phyloP scores from a whole-genome alignment of 2,888 invertebrate genomes.

The Biston betularia region DNA sequence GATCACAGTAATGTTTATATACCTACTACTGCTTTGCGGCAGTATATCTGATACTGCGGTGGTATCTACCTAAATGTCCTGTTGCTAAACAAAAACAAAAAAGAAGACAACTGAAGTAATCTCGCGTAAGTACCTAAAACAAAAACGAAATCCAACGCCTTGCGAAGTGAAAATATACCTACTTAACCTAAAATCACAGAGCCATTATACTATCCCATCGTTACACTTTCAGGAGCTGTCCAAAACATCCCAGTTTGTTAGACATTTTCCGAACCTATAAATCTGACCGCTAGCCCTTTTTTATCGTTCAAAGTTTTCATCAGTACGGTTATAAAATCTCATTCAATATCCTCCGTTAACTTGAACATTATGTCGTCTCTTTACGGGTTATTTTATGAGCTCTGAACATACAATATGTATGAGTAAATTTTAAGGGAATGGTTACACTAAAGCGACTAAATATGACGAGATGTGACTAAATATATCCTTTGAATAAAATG shows the following conservation, averaged over 20 bases:
- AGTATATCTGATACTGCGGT: too few species aligned
- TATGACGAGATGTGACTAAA: neutral
- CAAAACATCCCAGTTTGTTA: slow-evolving; percentile 3
- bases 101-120: too few species aligned
- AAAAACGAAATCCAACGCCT: too few species aligned
- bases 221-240: slow-evolving; percentile 1
- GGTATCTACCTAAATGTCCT: too few species aligned
- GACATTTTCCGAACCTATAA: slow-evolving; percentile 6
- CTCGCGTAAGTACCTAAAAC: too few species aligned
- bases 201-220: neutral
- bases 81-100: too few species aligned
- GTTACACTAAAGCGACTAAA: neutral
- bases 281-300: slow-evolving; percentile 18
- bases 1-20: too few species aligned
- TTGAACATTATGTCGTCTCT: slow-evolving; percentile 29
- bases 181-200: neutral
- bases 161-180: too few species aligned
- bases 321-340: slow-evolving; percentile 17
- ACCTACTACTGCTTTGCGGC: too few species aligned
- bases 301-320: slow-evolving; percentile 24
- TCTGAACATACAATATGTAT: slow-evolving; percentile 13
- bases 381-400: slow-evolving; percentile 38
- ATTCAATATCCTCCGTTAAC: slow-evolving; percentile 13
- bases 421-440: neutral
- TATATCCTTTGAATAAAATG: neutral